A percentile compares a stretch with the other conserved stretches of the same genome.
Conservation (phyloP, 2,797 vertebrate species). For the Margarornis squamiger region DNA sequence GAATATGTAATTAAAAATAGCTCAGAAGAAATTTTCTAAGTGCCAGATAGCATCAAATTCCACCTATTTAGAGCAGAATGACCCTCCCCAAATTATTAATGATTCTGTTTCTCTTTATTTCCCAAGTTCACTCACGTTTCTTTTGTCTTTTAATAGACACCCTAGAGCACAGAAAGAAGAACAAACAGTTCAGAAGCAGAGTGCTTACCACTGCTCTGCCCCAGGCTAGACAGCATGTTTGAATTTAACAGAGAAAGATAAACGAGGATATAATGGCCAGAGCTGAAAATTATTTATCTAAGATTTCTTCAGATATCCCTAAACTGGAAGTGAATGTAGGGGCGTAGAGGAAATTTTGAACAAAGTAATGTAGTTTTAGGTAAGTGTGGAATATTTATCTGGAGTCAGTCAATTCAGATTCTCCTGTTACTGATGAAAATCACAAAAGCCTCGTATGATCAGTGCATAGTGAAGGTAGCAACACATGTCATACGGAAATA, state of each 20-base stretch:
- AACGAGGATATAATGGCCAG: not conserved
- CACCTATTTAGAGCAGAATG: not conserved
- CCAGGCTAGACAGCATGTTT: not conserved
- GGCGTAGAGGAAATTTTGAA: not conserved
- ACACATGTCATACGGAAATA: not conserved
- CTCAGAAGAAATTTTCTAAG: not conserved
- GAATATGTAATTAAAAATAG: not conserved
- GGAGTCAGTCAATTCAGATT: not conserved
- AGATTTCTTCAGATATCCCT: not conserved
- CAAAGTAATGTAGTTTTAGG: not conserved
- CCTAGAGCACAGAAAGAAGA: not conserved
- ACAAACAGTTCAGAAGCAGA: not conserved
- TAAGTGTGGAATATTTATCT: not conserved
- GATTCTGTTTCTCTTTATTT: not conserved
- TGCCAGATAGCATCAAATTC: not conserved
- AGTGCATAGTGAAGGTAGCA: not conserved
- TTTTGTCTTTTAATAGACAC: not conserved
- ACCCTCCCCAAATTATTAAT: not conserved
- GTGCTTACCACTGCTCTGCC: not conserved
- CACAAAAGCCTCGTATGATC: not conserved
- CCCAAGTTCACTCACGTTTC: not conserved
- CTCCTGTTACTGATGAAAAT: not conserved
- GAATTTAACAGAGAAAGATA: not conserved
- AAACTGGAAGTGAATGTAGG: not conserved
- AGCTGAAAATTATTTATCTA: not conserved